Base-by-base conservation (phyloP, 2,888 invertebrate species). In the Thecophora atra region DNA sequence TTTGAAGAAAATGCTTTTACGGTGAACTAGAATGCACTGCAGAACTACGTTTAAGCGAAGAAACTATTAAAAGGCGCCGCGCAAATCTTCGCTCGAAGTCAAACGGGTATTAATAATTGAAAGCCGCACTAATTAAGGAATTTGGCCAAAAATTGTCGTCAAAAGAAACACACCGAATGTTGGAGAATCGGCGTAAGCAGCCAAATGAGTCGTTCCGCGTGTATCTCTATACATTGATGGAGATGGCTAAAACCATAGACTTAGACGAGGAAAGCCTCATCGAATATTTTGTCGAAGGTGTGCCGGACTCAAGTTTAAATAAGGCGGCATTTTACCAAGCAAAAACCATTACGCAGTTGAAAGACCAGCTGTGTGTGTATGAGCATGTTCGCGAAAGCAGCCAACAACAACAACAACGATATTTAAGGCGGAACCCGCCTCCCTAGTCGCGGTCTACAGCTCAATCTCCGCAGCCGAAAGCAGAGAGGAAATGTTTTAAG, bases 211-310 rank as follows among this genome's bases (percentile, higher is more conserved):
- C 65, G 1, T 15, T 51, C 2, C 21, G 44, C 3, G 71, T 66
- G 28, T 71, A 71, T 42, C 58, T 66, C 8, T 71, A 71, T 11
- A 21, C 58, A 1, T 30, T 71, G 19, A 60, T 71, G 1, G 71
- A 71, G 21, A 60, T 71, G 2, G 73, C 70, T 21, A 72, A 70
- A 3, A 26, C 72, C 3, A 52, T 70, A 11, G 19, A 47, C 15
- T 26, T 74, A 5, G 75, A 76, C 58, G 74, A 74, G 0, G 47
- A 66, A 30, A 75, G 74, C 30, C n/a, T 76, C 1, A 54, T 75
- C 13, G 73, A 75, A 21, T 76, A 75, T 71, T 76, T 76, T 47
- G 24, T 72, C 19, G 74, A 74, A 24, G 73, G 74, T 17, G 72
- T 73, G 13, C 74, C 70, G 0, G 72, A 73, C 37, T 64, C 72